Evolutionary conservation across 2,888 invertebrate genomes (phyloP), one percentile per base, ranked within the genome.

Genomic region (Ennomos erosarius): DNA sequence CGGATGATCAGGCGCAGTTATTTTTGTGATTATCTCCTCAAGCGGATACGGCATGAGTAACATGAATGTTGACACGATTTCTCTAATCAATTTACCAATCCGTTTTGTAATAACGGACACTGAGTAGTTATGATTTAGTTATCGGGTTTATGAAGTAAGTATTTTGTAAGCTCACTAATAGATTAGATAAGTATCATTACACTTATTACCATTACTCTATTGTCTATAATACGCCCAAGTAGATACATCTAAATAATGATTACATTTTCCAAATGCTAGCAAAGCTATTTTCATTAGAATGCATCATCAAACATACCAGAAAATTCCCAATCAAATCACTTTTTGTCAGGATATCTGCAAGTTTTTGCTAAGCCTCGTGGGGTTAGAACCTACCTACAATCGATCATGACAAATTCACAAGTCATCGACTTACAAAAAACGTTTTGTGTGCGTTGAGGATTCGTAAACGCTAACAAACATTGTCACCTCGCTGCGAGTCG

Each of bases 401-500:
- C 92, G 79, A 92, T 92, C 92, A 90, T 78, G 84, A 86, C 87
- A 90, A 91, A 90, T 91, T 92, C 91, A 91, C 92, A 86, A 92
- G 92, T 92, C 92, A 92, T 92, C 92, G 88, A 74, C 77, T 87
- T 76, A 87, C 84, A 88, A 90, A 89, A 89, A 89, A 85, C 70
- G 65, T 77, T 88, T 89, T 90, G 90, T 90, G 76, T 81, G 79
- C 75, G 73, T 86, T 79, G 82, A 84, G 75, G 78, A 86, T 83
- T 82, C 83, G 85, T 86, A 84, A 87, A 89, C 76, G 83, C 81
- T 81, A 85, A 87, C 87, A 87, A 89, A 90, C 87, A 91, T 90
- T 91, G 92, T 91, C 92, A 88, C 90, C 87, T 87, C 83, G 76
- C 78, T 74, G 82, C 81, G 85, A 87, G 78, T 76, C 85, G 71